phyloP scores from a whole-genome alignment of 1,140 invertebrate species.

The Holcopasites calliopsidis region DNA sequence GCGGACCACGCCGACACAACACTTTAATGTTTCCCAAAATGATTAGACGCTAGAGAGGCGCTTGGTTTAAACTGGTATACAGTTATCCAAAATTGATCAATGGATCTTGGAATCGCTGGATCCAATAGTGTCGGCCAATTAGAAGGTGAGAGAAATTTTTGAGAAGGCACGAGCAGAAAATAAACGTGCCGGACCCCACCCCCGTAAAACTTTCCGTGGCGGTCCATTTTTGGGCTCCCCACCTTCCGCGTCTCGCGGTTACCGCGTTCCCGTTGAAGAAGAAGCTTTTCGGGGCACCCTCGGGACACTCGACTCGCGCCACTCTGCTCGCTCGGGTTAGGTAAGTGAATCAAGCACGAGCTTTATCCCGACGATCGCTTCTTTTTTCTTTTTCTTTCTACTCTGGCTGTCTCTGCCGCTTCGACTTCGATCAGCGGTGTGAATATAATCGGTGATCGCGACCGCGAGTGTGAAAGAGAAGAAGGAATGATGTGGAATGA shows the following conservation, averaged over 20 bases:
- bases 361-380: conserved; percentile 12
- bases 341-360: conserved; percentile 74
- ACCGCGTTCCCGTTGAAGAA: conserved; percentile 20
- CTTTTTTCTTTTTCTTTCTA: background rate
- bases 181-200: conserved; percentile 61
- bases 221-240: conserved; percentile 80
- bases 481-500: conserved; percentile 3
- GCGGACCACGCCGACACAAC: too few species aligned
- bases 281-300: conserved; percentile 56
- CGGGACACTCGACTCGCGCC: conserved; percentile 76
- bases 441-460: conserved; percentile 1
- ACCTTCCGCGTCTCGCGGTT: conserved; percentile 45
- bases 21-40: too few species aligned
- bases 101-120: conserved; percentile 13
- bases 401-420: conserved; percentile 6
- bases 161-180: conserved; percentile 58
- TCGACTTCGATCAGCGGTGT: conserved; percentile 11
- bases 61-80: too few species aligned
- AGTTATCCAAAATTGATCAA: too few species aligned
- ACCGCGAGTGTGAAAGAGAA: conserved; percentile 10
- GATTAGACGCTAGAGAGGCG: too few species aligned
- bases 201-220: conserved; percentile 63
- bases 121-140: background rate
- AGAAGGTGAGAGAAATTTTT: conserved; percentile 48
- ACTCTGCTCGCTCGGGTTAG: conserved; percentile 75